These are phyloP conservation scores for Polydrusus cervinus DNA, from an alignment of 2,888 invertebrate species.

Conservation along the genomic window DNA sequence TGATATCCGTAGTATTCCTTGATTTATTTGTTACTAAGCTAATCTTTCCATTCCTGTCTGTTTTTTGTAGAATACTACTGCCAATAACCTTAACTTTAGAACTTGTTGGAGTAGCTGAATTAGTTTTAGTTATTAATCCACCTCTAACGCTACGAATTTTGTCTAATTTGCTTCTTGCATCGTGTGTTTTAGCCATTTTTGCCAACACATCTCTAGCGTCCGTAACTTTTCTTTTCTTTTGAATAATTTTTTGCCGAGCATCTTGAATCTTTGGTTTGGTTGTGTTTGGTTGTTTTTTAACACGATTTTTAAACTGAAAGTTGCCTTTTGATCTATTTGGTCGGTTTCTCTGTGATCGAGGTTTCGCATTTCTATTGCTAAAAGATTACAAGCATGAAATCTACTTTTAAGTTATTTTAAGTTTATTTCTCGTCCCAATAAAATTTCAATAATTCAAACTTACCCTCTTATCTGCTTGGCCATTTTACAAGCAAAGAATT, in stretches of 20 bases:
- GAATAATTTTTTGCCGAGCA: constrained; percentile 86
- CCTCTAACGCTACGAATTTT: constrained; percentile 74
- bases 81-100: constrained; percentile 69
- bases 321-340: constrained; percentile 21
- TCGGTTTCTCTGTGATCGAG: constrained; percentile 4
- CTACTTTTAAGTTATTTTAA: background rate
- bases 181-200: constrained; percentile 82
- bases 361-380: constrained; percentile 30
- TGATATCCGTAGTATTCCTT: constrained; percentile 64
- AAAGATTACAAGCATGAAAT: background rate
- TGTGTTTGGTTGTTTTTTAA: constrained; percentile 26
- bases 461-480: constrained; percentile 48
- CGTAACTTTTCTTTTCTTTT: constrained; percentile 83
- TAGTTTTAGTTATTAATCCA: constrained; percentile 56
- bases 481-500: constrained; percentile 27
- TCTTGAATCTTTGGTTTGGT: constrained; percentile 72
- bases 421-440: background rate
- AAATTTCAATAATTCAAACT: constrained; percentile 4
- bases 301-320: constrained; percentile 39
- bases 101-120: constrained; percentile 53
- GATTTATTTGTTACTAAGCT: constrained; percentile 72
- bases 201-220: constrained; percentile 88
- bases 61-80: constrained; percentile 72
- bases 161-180: constrained; percentile 83
- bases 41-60: constrained; percentile 74